Evolutionary conservation across 2,113 vertebrate genomes (phyloP), one percentile per base, ranked within the genome.

Genomic region (Cheilinus undulatus): DNA sequence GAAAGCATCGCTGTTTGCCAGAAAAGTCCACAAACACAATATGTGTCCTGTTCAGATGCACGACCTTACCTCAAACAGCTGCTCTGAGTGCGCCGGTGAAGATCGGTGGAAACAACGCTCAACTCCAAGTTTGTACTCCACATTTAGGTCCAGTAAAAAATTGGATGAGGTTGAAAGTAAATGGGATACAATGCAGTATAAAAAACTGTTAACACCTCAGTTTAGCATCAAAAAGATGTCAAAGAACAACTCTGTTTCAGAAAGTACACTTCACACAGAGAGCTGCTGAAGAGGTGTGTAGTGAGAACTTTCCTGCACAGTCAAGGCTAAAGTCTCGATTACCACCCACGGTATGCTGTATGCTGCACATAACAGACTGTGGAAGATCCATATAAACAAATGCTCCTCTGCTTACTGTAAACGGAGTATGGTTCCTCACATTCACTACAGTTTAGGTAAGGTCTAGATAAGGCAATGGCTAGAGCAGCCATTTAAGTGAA

Each of bases 51-150:
- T 49, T 19, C 20, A 24, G n/a, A 42, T 17, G 26, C 20, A 43
- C 42, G 27, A 27, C n/a, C n/a, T 14, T 0, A 14, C 50, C 13
- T 23, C 4, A 17, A 57, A 43, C 57, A 61, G 49, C 49, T 69
- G 71, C 30, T 80, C 59, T 34, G 43, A 28, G 26, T 13, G 30
- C 49, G 61, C 30, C 24, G 10, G 30, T 17, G 56, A 64, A 76
- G 72, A 30, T 52, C 62, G 58, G 4, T 19, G 7, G 9, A 71
- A 67, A 51, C 34, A 50, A 62, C 10, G 42, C 42, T 26, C 5
- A 7, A 49, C 40, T 22, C 23, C 49, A 1, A 20, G 26, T 5
- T 23, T 46, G 48, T 26, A 36, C n/a, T 38, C 23, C 54, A 54
- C 52, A 7, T 27, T 10, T 9, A 3, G 23, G 1, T 32, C 26